Conservation (phyloP, 2,888 invertebrate genomes). For the Nephrotoma guestfalica region DNA sequence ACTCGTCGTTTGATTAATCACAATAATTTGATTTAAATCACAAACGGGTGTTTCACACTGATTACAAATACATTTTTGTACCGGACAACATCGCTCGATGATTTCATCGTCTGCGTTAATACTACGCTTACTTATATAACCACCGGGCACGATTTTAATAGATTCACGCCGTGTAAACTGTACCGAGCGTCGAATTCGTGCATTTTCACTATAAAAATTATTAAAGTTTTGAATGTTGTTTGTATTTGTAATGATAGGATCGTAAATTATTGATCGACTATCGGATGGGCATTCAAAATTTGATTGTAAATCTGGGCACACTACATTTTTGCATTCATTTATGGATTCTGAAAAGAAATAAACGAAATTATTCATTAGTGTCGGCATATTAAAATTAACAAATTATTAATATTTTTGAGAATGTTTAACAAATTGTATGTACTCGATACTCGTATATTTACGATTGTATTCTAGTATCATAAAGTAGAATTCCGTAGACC, state of each 20-base stretch:
- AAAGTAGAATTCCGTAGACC: too few species aligned
- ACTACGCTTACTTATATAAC: conserved; percentile 17
- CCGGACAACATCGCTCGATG: conserved; percentile 18
- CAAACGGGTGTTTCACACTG: conserved; percentile 15
- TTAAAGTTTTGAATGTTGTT: neutral
- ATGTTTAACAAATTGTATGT: too few species aligned
- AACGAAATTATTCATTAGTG: conserved; percentile 1
- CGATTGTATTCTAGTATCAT: too few species aligned
- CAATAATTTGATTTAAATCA: conserved; percentile 7
- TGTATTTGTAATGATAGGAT: neutral
- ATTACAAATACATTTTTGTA: conserved; percentile 20
- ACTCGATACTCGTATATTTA: too few species aligned
- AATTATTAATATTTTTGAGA: too few species aligned
- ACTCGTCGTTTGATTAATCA: neutral
- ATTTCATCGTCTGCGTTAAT: neutral
- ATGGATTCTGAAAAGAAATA: conserved; percentile 15
- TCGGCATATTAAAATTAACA: neutral
- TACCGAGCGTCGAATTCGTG: conserved; percentile 10
- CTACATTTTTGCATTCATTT: conserved; percentile 15
- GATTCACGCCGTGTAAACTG: conserved; percentile 15
- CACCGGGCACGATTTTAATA: conserved; percentile 17
- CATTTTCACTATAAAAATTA: neutral
- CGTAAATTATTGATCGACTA: conserved; percentile 12
- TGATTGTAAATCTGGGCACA: conserved; percentile 13
- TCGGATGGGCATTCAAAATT: conserved; percentile 16